phyloP scores from a whole-genome alignment of 2,888 invertebrate species.

The Campaea margaritaria region DNA sequence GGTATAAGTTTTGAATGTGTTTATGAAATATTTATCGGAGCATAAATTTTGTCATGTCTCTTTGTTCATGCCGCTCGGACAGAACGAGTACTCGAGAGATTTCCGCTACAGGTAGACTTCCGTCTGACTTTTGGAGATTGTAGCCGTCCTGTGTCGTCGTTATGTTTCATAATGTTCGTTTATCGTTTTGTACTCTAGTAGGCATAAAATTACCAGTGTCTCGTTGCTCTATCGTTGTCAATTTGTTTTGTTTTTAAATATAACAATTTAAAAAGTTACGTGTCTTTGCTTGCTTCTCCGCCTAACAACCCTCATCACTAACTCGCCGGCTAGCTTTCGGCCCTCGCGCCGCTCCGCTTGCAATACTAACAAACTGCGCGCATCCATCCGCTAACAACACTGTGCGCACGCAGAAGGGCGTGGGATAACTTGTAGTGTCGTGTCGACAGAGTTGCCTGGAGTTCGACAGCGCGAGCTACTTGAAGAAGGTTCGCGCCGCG shows the following conservation, averaged over 20 bases:
- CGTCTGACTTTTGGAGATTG: slow-evolving; percentile 26
- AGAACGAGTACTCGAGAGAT: slow-evolving; percentile 80
- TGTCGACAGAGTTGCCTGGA: slow-evolving; percentile 81
- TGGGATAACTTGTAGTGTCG: slow-evolving; percentile 48
- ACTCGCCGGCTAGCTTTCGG: slow-evolving; percentile 6
- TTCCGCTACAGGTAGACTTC: slow-evolving; percentile 76
- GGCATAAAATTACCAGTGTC: slow-evolving; percentile 72
- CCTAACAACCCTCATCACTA: slow-evolving; percentile 54
- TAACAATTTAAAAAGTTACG: slow-evolving; percentile 62
- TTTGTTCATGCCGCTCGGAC: slow-evolving; percentile 77
- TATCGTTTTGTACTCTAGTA: slow-evolving; percentile 66
- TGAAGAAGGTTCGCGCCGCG: slow-evolving; percentile 76
- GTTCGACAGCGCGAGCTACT: slow-evolving; percentile 82
- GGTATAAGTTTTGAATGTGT: slow-evolving; percentile 66
- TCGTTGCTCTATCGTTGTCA: slow-evolving; percentile 66
- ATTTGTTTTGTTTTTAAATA: slow-evolving; percentile 66
- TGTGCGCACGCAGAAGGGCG: background rate
- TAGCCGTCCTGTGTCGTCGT: slow-evolving; percentile 36
- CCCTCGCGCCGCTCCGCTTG: slow-evolving; percentile 20
- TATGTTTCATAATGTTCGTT: slow-evolving; percentile 36
- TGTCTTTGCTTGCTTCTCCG: slow-evolving; percentile 68
- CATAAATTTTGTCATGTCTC: slow-evolving; percentile 64
- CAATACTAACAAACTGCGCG: slow-evolving; percentile 35
- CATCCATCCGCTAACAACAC: slow-evolving; percentile 7
- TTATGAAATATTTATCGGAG: slow-evolving; percentile 66